Percentiles rank a stretch among this genome's conserved stretches.
phyloP scores from a whole-genome alignment of 2,113 vertebrate species.

The Prunella fulvescens region DNA sequence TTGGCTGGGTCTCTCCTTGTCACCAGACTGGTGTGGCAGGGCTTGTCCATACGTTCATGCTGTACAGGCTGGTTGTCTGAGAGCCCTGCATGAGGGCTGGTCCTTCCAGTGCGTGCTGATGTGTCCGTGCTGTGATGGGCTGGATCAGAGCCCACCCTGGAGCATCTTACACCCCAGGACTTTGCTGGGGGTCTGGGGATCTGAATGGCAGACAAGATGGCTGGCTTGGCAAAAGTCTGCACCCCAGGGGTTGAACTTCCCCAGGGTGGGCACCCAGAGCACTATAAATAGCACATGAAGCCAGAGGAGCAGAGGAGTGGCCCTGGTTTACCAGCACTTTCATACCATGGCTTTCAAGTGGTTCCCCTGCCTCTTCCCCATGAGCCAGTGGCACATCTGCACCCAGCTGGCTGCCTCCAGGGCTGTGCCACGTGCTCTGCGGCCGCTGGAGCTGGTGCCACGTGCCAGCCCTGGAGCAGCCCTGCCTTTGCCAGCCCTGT shows the following conservation, averaged over 20 bases:
- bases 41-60: rapidly evolving
- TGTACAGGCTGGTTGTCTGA: neutral
- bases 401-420: neutral
- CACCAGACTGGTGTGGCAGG: neutral
- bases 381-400: conserved; percentile 71
- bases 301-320: conserved; percentile 62
- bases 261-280: conserved; percentile 68
- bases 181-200: neutral
- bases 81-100: neutral
- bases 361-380: conserved; percentile 62
- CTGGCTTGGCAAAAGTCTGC: conserved; percentile 53
- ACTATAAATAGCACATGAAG: conserved; percentile 64
- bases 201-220: neutral
- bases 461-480: neutral
- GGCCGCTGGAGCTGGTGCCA: neutral
- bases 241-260: conserved; percentile 60
- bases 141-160: neutral
- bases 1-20: neutral
- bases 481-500: conserved; percentile 1
- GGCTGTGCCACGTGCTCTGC: neutral
- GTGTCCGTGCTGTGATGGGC: neutral
- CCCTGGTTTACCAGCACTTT: conserved; percentile 64
- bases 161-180: neutral
- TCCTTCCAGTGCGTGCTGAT: neutral
- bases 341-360: conserved; percentile 78